phyloP scores from a whole-genome alignment of 1,140 invertebrate species.

The Pseudobourletiella spinata region DNA sequence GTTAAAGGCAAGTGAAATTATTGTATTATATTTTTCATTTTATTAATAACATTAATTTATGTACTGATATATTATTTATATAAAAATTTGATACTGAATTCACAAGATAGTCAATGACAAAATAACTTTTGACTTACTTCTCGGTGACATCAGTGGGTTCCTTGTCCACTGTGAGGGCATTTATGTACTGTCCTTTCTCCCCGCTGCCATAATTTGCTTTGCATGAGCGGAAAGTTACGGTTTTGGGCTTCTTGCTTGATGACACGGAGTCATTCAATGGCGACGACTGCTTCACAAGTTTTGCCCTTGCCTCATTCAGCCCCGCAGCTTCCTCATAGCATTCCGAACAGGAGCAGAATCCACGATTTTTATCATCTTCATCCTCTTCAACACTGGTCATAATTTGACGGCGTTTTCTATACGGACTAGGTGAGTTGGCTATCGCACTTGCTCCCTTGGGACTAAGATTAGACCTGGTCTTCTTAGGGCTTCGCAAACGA shows the following conservation, averaged over 20 bases:
- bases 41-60: not conserved
- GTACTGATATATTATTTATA: too few relatives aligned
- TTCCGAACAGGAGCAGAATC: conserved; percentile 31
- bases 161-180: not conserved
- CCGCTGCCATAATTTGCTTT: not conserved
- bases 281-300: not conserved
- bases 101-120: too few relatives aligned
- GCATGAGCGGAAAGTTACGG: not conserved
- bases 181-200: not conserved
- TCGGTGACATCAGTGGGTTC: not conserved
- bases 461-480: not conserved
- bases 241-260: not conserved
- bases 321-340: conserved; percentile 33
- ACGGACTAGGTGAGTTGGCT: conserved; percentile 6
- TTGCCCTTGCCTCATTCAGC: not conserved
- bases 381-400: conserved; percentile 19
- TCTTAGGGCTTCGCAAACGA: conserved; percentile 7
- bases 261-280: not conserved
- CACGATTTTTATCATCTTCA: conserved; percentile 18
- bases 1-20: not conserved
- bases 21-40: not conserved
- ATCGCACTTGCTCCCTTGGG: not conserved
- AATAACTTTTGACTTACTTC: too few relatives aligned
- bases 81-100: too few relatives aligned
- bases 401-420: conserved; percentile 20